Percentiles rank a stretch among this genome's conserved stretches.
These are phyloP conservation scores for Pteronotus mesoamericanus DNA, from an alignment of 2,797 vertebrate species.

Conservation along the genomic window DNA sequence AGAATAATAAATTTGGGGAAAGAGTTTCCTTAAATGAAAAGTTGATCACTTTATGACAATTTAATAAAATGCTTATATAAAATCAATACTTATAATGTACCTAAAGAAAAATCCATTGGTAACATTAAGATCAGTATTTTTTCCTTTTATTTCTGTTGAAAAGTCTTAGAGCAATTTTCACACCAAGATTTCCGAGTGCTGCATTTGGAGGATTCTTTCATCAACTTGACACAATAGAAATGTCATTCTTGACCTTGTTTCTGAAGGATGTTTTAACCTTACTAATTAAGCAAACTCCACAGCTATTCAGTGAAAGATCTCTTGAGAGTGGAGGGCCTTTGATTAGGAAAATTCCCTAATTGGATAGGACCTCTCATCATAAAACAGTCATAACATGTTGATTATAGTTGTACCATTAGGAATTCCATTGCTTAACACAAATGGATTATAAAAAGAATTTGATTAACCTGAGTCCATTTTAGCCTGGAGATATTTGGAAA, in stretches of 20 bases:
- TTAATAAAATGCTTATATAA: slow-evolving; percentile 27
- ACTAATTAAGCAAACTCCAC: slow-evolving; percentile 49
- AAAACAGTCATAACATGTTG: slow-evolving; percentile 48
- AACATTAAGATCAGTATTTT: background rate
- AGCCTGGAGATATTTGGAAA: slow-evolving; percentile 40
- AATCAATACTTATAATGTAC: background rate
- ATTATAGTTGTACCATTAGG: slow-evolving; percentile 57
- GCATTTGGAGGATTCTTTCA: slow-evolving; percentile 19
- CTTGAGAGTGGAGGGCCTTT: slow-evolving; percentile 50
- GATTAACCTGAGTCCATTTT: slow-evolving; percentile 50
- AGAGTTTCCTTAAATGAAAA: slow-evolving; percentile 17
- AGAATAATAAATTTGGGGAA: background rate
- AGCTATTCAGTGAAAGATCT: slow-evolving; percentile 21
- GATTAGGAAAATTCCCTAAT: slow-evolving; percentile 59
- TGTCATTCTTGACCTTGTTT: slow-evolving; percentile 50
- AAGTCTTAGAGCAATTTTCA: background rate
- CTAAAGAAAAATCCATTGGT: background rate
- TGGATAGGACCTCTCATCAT: slow-evolving; percentile 26
- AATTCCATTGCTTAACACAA: slow-evolving; percentile 43
- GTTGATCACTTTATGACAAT: background rate
- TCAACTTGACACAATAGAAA: background rate
- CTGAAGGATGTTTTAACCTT: slow-evolving; percentile 49
- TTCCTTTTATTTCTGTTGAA: background rate
- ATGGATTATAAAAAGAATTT: slow-evolving; percentile 47
- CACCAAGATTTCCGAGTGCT: slow-evolving; percentile 3